These are phyloP conservation scores for Pycnonotus jocosus DNA, from an alignment of 2,113 vertebrate species.

Conservation along the genomic window DNA sequence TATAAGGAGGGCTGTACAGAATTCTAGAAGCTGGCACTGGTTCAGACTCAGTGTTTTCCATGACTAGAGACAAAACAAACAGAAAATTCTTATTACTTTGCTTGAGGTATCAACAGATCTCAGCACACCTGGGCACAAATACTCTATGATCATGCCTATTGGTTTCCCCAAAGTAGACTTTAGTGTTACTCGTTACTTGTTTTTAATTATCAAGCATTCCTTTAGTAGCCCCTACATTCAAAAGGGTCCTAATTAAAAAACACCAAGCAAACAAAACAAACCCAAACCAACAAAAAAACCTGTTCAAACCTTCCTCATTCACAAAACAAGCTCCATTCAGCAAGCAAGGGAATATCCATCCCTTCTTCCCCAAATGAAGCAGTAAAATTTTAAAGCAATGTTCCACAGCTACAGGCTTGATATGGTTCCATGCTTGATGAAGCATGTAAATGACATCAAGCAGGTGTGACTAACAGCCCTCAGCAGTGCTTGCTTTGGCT, in stretches of 20 bases:
- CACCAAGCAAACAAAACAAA: background rate
- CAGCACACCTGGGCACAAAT: background rate
- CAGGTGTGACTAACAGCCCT: conserved; percentile 18
- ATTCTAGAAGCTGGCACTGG: background rate
- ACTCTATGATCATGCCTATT: background rate
- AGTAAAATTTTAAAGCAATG: background rate
- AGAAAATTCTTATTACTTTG: background rate
- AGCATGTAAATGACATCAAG: background rate
- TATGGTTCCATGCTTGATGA: background rate
- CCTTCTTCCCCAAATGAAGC: background rate
- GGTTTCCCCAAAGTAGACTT: background rate
- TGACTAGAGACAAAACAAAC: background rate
- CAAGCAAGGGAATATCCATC: background rate
- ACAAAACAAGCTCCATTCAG: background rate
- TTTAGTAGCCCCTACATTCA: background rate
- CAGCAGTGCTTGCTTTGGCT: background rate
- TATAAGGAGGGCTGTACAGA: background rate
- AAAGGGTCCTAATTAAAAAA: background rate
- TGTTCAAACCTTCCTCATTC: background rate
- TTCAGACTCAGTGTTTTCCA: background rate
- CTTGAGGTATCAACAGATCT: background rate
- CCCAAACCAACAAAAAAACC: background rate
- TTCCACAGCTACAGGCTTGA: background rate
- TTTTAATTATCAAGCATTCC: background rate
- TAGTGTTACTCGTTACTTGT: background rate